Base-by-base conservation (phyloP, 1,140 invertebrate species). In the Pygmarrhopalites habei region DNA sequence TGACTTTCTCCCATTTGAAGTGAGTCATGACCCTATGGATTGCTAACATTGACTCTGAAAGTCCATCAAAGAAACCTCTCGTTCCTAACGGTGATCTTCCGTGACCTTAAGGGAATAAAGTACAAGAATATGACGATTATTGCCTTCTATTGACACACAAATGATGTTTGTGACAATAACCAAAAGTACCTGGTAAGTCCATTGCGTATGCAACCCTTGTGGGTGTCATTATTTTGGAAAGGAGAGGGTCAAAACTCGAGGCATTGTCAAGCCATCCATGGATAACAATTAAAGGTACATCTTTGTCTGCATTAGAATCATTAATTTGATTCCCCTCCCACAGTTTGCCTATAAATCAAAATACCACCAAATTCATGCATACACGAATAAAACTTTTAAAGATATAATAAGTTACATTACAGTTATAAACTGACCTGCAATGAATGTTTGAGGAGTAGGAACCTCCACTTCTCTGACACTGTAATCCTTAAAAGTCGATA, bases 261-360 rank as follows among this genome's bases (percentile, higher is more conserved):
- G 71, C 69, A 66, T 78, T 78, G 64, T 78, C 77, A 58, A 72
- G 52, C 76, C 63, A 68, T 52, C 87, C 88, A 72, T 90, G 88
- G 43, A 89, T 68, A 1, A 82, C 80, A 17, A 90, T 70, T 51
- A 89, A 81, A 0, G 86, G 86, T 12, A 21, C 3, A 25, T 49
- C 26, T 15, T 30, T 57, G 15, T 1, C 17, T 43, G 28, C 1
- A 12, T 14, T 52, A 2, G 14, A 0, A 14, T 32, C 58, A 4
- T 26, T 17, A 29, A 26, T 23, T 7, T 58, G 7, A 21, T 43
- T 51, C 4, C 58, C 59, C 55, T 70, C 23, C 69, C 69, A 70
- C 58, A 70, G 49, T 46, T 70, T 66, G n/a, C 62, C 68, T 70
- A n/a, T 2, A 58, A 61, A 43, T 17, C 30, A n/a, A n/a, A n/a